Evolutionary conservation across 2,888 invertebrate species (phyloP).

Genomic region (Cylloceria caligata): DNA sequence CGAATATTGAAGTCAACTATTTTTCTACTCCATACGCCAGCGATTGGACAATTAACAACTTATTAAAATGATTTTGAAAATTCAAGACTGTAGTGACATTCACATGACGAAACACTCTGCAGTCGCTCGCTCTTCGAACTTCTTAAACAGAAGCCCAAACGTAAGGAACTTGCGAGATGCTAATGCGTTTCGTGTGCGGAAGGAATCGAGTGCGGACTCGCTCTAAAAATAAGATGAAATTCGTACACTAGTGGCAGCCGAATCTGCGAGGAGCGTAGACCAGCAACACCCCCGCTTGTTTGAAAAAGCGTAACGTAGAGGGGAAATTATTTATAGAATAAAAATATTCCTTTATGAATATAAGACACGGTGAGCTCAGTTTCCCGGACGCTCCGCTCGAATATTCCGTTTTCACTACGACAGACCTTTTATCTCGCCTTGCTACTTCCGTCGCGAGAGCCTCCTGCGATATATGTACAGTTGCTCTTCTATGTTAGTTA

Average conservation of each 20-base stretch:
- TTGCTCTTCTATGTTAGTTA: slow-evolving; percentile 13
- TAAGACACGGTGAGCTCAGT: slow-evolving; percentile 29
- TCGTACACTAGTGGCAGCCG: slow-evolving; percentile 18
- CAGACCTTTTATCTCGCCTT: slow-evolving; percentile 23
- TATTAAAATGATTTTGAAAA: slow-evolving; percentile 22
- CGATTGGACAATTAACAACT: slow-evolving; percentile 10
- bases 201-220: slow-evolving; percentile 42
- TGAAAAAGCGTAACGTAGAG: slow-evolving; percentile 32
- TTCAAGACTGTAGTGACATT: neutral
- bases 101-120: neutral
- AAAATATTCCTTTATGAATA: slow-evolving; percentile 47
- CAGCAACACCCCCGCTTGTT: neutral
- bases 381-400: slow-evolving; percentile 41
- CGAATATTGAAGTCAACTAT: slow-evolving; percentile 15
- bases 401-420: slow-evolving; percentile 33
- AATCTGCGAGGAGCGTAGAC: neutral
- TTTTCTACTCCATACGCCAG: neutral
- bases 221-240: slow-evolving; percentile 61
- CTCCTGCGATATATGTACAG: neutral
- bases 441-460: slow-evolving; percentile 50
- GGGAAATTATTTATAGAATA: slow-evolving; percentile 67
- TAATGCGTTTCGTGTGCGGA: slow-evolving; percentile 31
- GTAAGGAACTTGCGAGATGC: neutral
- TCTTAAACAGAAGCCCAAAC: neutral
- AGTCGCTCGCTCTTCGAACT: neutral